Conservation (phyloP, 23 tunicate genomes). For the Phallusia fumigata region DNA sequence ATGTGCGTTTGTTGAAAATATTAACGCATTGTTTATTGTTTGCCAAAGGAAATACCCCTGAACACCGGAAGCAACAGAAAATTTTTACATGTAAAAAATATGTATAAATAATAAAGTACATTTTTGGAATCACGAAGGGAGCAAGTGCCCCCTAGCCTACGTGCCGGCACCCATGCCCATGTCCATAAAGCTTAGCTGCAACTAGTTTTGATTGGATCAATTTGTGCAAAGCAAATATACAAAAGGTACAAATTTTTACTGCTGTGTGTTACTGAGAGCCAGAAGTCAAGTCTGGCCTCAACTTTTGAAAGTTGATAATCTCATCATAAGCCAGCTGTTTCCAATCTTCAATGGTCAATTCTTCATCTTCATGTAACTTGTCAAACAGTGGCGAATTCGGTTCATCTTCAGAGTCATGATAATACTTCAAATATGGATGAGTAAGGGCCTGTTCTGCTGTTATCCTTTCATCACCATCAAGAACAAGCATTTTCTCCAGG, state of each 20-base stretch:
- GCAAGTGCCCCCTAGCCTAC: no score
- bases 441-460: slow-evolving; percentile 90
- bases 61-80: no score
- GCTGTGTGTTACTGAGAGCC: slow-evolving; percentile 41
- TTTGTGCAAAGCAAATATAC: background rate
- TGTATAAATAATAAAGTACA: no score
- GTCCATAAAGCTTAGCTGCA: background rate
- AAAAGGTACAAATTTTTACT: background rate
- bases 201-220: background rate
- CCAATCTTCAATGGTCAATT: slow-evolving; percentile 87
- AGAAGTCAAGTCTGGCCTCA: slow-evolving; percentile 77
- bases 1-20: no score
- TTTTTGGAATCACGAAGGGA: no score
- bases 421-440: slow-evolving; percentile 90
- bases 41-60: no score
- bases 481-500: slow-evolving; percentile 87
- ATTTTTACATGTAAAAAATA: no score
- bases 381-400: slow-evolving; percentile 81
- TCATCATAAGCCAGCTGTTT: slow-evolving; percentile 88
- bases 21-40: no score
- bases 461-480: slow-evolving; percentile 79
- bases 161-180: no score
- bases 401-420: slow-evolving; percentile 97
- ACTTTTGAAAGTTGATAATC: slow-evolving; percentile 62
- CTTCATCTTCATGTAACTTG: slow-evolving; percentile 89